These are phyloP conservation scores for Zoanthus solanderi DNA, from an alignment of 92 coral and sea anemone genomes.

Conservation along the genomic window DNA sequence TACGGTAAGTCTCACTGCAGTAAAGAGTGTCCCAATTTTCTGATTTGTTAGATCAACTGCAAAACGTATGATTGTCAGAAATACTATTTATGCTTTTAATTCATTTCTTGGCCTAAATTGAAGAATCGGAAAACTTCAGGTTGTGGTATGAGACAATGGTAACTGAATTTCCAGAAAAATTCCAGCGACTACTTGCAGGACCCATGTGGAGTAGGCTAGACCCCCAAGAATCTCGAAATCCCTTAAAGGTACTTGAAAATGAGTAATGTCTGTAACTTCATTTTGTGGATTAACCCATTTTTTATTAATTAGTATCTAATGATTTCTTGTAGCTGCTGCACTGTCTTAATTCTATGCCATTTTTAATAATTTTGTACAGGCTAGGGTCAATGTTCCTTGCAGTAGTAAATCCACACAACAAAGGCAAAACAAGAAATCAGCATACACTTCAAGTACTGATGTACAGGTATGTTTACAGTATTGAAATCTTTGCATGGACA, in stretches of 20 bases:
- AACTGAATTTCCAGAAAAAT: slow-evolving; percentile 35
- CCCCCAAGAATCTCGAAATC: slow-evolving; percentile 27
- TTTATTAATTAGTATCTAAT: neutral
- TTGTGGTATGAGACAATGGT: slow-evolving; percentile 50
- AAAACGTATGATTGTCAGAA: neutral
- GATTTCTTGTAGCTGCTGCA: neutral
- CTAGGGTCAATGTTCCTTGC: slow-evolving; percentile 23
- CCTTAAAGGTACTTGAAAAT: slow-evolving; percentile 17
- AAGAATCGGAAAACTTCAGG: slow-evolving; percentile 41
- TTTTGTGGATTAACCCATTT: neutral
- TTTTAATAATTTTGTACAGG: slow-evolving; percentile 11
- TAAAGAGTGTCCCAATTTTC: neutral
- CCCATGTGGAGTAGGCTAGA: slow-evolving; percentile 30
- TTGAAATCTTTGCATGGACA: neutral
- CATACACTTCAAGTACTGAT: neutral
- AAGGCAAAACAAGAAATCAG: slow-evolving; percentile 7
- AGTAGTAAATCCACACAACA: slow-evolving; percentile 18
- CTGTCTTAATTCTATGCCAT: neutral
- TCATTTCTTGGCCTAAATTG: slow-evolving; percentile 13
- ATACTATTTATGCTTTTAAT: slow-evolving; percentile 10
- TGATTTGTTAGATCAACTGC: neutral
- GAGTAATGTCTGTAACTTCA: slow-evolving; percentile 2
- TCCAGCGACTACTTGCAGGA: slow-evolving; percentile 32
- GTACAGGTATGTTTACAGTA: slow-evolving; percentile 2
- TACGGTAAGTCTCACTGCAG: neutral